A percentile compares a stretch with the other conserved stretches of the same genome.
Conservation (phyloP, 2,113 vertebrate genomes). For the Pyxicephalus adspersus region DNA sequence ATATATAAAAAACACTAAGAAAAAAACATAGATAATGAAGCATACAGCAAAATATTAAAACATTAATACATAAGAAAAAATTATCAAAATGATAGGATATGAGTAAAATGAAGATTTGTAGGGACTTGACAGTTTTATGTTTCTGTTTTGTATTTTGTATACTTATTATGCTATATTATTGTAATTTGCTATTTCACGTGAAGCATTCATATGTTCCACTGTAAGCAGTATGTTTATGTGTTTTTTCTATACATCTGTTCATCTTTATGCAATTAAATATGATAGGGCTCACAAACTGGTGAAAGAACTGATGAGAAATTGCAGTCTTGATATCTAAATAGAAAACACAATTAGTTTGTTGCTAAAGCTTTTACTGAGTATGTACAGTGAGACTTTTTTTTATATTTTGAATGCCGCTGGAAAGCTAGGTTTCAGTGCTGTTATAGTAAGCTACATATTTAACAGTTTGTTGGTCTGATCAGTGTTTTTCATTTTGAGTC, state of each 20-base stretch:
- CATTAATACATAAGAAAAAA: too few species aligned
- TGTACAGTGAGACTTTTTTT: conserved; percentile 6
- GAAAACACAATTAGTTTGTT: not conserved
- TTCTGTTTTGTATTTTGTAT: too few species aligned
- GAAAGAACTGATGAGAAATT: not conserved
- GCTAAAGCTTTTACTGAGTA: not conserved
- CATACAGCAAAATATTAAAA: too few species aligned
- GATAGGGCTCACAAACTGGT: not conserved
- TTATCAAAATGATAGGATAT: too few species aligned
- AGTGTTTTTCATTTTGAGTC: not conserved
- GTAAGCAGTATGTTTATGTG: not conserved
- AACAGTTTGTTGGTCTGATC: not conserved
- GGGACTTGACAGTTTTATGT: too few species aligned
- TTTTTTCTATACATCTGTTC: conserved; percentile 1
- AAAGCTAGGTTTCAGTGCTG: not conserved
- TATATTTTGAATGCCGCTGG: not conserved
- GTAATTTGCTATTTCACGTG: too few species aligned
- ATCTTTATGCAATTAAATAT: not conserved
- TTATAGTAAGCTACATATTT: not conserved
- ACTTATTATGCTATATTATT: too few species aligned
- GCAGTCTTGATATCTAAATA: not conserved
- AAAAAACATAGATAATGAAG: too few species aligned
- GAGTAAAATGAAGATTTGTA: too few species aligned
- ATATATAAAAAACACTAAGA: too few species aligned
- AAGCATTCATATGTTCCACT: too few species aligned